These are phyloP conservation scores for Xerus inauris DNA, from an alignment of 2,113 vertebrate species.

Conservation along the genomic window DNA sequence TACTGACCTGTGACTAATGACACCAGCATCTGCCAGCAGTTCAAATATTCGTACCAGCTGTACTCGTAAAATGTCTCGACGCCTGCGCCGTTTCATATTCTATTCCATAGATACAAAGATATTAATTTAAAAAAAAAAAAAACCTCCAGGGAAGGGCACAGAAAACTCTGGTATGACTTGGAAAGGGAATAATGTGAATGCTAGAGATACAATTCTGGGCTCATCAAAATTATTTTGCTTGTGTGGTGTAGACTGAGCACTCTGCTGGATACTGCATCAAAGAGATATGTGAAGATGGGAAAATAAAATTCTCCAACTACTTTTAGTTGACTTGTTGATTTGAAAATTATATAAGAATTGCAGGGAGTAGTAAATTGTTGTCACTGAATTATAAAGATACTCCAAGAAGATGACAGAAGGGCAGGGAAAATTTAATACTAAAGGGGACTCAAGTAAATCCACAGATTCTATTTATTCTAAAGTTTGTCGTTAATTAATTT, in stretches of 20 bases:
- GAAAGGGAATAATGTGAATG: neutral
- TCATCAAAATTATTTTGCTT: neutral
- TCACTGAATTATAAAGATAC: neutral
- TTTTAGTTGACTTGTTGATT: neutral
- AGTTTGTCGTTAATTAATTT: neutral
- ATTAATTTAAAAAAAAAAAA: constrained; percentile 6
- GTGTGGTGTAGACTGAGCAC: neutral
- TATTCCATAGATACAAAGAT: constrained; percentile 80
- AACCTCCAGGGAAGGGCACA: neutral
- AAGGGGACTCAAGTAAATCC: neutral
- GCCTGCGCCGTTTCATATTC: constrained; percentile 99
- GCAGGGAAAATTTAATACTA: neutral
- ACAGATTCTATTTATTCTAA: neutral
- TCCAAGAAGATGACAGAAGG: neutral
- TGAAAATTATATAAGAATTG: neutral
- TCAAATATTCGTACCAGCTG: constrained; percentile 99
- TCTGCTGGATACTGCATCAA: neutral
- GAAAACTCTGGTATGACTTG: neutral
- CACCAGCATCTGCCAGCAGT: constrained; percentile 97
- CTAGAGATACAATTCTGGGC: neutral
- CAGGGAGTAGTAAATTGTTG: neutral
- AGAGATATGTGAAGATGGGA: neutral
- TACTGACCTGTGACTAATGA: constrained; percentile 96
- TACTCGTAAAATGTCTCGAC: constrained; percentile 98
- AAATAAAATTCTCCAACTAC: neutral